Evolutionary conservation across 1,140 invertebrate species (phyloP), one percentile per base, ranked within the genome.

Genomic region (Mesaphorura yosii): DNA sequence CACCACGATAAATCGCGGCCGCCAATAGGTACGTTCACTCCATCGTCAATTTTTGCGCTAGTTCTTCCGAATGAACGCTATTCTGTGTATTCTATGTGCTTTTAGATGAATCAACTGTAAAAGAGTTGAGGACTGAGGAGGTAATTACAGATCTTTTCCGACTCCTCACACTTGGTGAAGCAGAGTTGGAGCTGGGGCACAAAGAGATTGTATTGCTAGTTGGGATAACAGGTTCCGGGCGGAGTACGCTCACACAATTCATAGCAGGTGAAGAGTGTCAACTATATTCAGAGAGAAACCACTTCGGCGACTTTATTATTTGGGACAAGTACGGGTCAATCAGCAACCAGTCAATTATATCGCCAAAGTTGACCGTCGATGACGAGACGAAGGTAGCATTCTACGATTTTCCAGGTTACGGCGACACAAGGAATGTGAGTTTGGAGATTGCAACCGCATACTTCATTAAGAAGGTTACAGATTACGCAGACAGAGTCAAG

Each of bases 361-460:
- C 61, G 3, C 59, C 59, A 4, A 34, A 59, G 15, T n/a, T 47
- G 23, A 20, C 40, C 6, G 14, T 49, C 22, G 51, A 58, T 23
- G 14, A 0, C 1, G 37, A 52, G 7, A 53, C 40, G 1, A 31
- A 41, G 2, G 26, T 19, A 25, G 26, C 26, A 22, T 46, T 56
- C 19, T 58, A 52, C 27, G 61, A 63, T 39, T 59, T 50, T 25
- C 61, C 61, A 3, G 61, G 61, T 20, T 63, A 61, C 42, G 47
- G 44, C 27, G 61, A 63, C 37, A 62, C 51, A 6, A 26, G 61
- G 2, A 39, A 26, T 19, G 39, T 37, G n/a, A 48, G 31, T 15
- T 23, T 46, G 19, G 61, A 63, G 12, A 62, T 63, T 12, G 46
- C 59, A 1, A 41, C 29, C 1, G 38, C 52, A 10, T 63, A 57